A percentile compares a stretch with the other conserved stretches of the same genome.
phyloP scores from a whole-genome alignment of 2,888 invertebrate species.

The Yponomeuta sedellus region DNA sequence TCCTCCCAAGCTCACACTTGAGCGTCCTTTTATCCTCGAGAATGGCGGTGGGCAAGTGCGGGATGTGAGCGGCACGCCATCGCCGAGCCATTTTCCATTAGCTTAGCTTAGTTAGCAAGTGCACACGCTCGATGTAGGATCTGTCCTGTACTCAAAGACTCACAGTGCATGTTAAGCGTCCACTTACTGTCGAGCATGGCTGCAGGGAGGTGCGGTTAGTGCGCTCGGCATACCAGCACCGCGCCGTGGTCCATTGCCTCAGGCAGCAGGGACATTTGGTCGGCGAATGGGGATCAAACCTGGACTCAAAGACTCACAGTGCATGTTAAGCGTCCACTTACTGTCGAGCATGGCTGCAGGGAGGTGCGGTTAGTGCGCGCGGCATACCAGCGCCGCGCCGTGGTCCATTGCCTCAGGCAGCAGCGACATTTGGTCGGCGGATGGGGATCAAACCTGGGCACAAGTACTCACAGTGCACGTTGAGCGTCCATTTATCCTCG shows the following conservation, averaged over 20 bases:
- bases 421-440: conserved; percentile 82
- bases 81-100: too few species aligned
- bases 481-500: too few species aligned
- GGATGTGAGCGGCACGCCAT: too few species aligned
- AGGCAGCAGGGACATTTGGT: conserved; percentile 86
- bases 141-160: conserved; percentile 62
- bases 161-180: conserved; percentile 90
- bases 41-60: too few species aligned
- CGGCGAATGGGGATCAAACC: conserved; percentile 48
- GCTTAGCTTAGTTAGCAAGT: too few species aligned
- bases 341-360: conserved; percentile 86
- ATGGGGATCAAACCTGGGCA: too few species aligned
- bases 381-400: conserved; percentile 85
- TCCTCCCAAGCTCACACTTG: too few species aligned
- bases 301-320: conserved; percentile 80
- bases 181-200: conserved; percentile 85
- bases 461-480: too few species aligned
- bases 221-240: conserved; percentile 85
- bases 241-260: conserved; percentile 88
- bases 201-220: conserved; percentile 84
- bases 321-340: conserved; percentile 87
- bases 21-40: too few species aligned
- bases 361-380: conserved; percentile 85
- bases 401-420: conserved; percentile 88
- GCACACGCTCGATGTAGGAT: background rate